These are phyloP conservation scores for Euleptes europaea DNA, from an alignment of 2,113 vertebrate genomes.

Conservation along the genomic window DNA sequence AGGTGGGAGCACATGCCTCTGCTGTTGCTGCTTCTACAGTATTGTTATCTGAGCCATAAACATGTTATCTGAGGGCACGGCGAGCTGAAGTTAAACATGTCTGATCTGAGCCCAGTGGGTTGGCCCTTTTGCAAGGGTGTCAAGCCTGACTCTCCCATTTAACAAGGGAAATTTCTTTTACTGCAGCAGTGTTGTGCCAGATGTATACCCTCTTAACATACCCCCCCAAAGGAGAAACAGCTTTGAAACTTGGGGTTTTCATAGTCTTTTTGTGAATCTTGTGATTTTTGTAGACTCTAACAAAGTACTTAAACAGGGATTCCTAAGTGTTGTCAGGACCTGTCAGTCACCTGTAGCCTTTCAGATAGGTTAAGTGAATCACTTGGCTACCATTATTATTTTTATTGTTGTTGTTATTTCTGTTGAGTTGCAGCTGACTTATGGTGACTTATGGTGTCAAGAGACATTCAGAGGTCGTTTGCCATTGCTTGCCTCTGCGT, in stretches of 20 bases:
- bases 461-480: too few species aligned
- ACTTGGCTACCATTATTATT: too few species aligned
- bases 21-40: neutral
- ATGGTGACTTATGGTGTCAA: too few species aligned
- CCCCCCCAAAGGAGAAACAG: neutral
- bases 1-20: neutral
- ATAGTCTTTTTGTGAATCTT: neutral
- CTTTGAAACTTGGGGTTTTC: neutral
- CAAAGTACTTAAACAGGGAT: too few species aligned
- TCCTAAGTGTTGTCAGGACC: too few species aligned
- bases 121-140: neutral
- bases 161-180: neutral
- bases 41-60: neutral
- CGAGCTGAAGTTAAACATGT: neutral
- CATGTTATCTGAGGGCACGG: rapidly evolving
- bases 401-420: too few species aligned
- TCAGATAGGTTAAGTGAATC: too few species aligned
- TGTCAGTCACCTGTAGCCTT: too few species aligned
- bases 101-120: neutral
- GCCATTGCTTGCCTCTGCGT: too few species aligned
- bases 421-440: too few species aligned
- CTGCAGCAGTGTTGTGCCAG: neutral
- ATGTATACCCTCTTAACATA: too few species aligned
- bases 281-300: neutral
- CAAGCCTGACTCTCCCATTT: neutral